phyloP scores from a whole-genome alignment of 1,140 invertebrate species.

The Bombyx mori region ASM3026992v2 NC_085107.1:6806501-6807000 shows the following conservation, averaged over 20 bases:
- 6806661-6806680: conserved; percentile 5
- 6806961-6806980: conserved; percentile 8
- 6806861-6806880: not conserved
- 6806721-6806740: conserved; percentile 10
- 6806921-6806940: conserved; percentile 1
- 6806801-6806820: conserved; percentile 14
- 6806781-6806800: conserved; percentile 11
- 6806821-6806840: no score
- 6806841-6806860: not conserved
- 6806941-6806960: not conserved
- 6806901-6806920: not conserved
- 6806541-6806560: no score
- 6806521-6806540: no score
- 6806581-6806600: not conserved
- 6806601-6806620: not conserved
- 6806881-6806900: not conserved
- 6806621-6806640: not conserved
- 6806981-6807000: conserved; percentile 16
- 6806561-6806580: not conserved
- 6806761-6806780: conserved; percentile 16
- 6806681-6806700: conserved; percentile 10
- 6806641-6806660: not conserved
- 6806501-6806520: no score
- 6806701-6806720: conserved; percentile 23
- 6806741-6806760: conserved; percentile 14